Percentiles rank a stretch among this genome's conserved stretches.
phyloP scores from a whole-genome alignment of 1,140 invertebrate genomes.

The Oryctes rhinoceros region DNA sequence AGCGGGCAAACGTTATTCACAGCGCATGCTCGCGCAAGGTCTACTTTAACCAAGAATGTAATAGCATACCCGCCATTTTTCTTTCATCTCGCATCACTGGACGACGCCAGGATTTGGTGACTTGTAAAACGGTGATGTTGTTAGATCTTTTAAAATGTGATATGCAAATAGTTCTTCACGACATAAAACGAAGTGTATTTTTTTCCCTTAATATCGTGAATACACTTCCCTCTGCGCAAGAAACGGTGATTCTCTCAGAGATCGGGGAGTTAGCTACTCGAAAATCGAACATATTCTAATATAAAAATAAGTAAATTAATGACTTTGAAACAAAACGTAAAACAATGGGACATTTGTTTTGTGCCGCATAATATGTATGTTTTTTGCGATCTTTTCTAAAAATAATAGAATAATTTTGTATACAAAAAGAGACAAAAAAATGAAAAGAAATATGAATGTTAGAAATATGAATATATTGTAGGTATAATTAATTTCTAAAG shows the following conservation, averaged over 20 bases:
- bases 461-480: constrained; percentile 10
- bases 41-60: too few species aligned
- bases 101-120: too few species aligned
- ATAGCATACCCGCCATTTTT: too few species aligned
- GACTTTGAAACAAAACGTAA: too few species aligned
- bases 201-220: too few species aligned
- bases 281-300: too few species aligned
- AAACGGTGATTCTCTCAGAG: too few species aligned
- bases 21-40: background rate
- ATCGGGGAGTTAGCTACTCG: too few species aligned
- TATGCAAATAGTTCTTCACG: background rate
- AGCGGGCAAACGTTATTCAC: background rate
- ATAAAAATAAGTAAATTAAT: too few species aligned
- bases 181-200: too few species aligned
- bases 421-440: background rate
- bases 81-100: too few species aligned
- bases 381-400: constrained; percentile 10
- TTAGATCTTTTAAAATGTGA: constrained; percentile 13
- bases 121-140: background rate
- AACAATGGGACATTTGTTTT: background rate
- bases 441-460: background rate
- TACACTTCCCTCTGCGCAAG: too few species aligned
- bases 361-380: background rate
- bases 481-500: constrained; percentile 1
- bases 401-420: constrained; percentile 5